Percentiles rank a stretch among this genome's conserved stretches.
Conservation (phyloP, 2,888 invertebrate species). For the Eretmocerus hayati region DNA sequence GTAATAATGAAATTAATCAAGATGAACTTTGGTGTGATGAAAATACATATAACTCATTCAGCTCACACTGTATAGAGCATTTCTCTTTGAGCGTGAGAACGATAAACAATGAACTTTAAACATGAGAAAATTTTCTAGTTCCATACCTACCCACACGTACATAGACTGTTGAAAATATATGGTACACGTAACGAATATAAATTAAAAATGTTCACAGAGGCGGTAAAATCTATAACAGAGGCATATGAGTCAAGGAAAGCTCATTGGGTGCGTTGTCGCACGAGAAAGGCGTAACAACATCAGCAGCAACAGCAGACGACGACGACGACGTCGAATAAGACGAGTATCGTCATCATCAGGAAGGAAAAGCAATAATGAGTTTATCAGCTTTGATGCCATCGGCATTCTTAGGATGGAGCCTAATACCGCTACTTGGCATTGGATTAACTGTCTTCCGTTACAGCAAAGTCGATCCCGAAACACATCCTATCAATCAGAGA, state of each 20-base stretch:
- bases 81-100: too few species aligned
- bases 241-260: slow-evolving; percentile 11
- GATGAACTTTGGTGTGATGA: too few species aligned
- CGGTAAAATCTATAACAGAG: not conserved
- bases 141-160: too few species aligned
- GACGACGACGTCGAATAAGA: not conserved
- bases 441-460: slow-evolving; percentile 76
- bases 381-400: slow-evolving; percentile 49
- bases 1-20: too few species aligned
- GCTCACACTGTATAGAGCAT: too few species aligned
- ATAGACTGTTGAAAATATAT: too few species aligned
- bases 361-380: slow-evolving; percentile 41
- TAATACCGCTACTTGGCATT: slow-evolving; percentile 74
- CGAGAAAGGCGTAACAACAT: slow-evolving; percentile 16
- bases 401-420: slow-evolving; percentile 59
- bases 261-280: slow-evolving; percentile 5
- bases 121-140: too few species aligned
- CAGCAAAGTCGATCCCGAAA: slow-evolving; percentile 75
- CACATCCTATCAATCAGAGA: slow-evolving; percentile 63
- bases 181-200: too few species aligned
- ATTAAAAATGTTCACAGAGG: slow-evolving; percentile 9
- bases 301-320: not conserved
- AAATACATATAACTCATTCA: too few species aligned
- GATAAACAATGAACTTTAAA: too few species aligned
- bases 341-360: not conserved